These are phyloP conservation scores for Diarsia brunnea DNA, from an alignment of 2,888 invertebrate species.

Conservation along the genomic window DNA sequence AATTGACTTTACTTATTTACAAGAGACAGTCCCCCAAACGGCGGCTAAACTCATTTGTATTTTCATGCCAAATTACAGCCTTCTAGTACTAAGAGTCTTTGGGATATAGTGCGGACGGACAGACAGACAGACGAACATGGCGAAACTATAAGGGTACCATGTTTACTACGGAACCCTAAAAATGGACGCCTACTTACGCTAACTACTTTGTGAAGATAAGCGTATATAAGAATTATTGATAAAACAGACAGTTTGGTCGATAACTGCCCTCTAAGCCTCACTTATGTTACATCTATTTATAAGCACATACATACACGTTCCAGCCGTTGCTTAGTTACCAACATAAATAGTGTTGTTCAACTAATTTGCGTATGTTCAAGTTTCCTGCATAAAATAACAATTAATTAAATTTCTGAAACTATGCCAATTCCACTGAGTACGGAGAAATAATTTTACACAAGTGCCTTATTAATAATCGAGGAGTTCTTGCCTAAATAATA, in stretches of 20 bases:
- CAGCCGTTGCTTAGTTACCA: constrained; percentile 27
- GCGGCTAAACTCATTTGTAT: no score
- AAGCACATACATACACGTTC: neutral
- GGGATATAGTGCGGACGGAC: no score
- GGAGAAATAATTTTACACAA: constrained; percentile 3
- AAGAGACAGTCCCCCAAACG: no score
- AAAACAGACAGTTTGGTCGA: constrained; percentile 13
- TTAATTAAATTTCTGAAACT: constrained; percentile 20
- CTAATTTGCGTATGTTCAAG: constrained; percentile 33
- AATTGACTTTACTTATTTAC: no score
- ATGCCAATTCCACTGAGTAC: constrained; percentile 7
- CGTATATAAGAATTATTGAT: neutral
- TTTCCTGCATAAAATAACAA: constrained; percentile 31
- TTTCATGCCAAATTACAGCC: no score
- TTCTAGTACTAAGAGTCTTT: no score
- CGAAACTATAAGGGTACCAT: no score
- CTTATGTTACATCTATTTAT: neutral
- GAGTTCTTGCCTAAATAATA: neutral
- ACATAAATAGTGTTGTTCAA: constrained; percentile 16
- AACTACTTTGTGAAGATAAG: constrained; percentile 40
- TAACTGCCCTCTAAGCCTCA: neutral
- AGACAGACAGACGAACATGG: no score
- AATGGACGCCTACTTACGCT: constrained; percentile 79
- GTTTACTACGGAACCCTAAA: no score
- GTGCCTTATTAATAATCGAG: neutral